A percentile compares a stretch with the other conserved stretches of the same genome.
Conservation (phyloP, 30 jellyfish, hydroid and myxozoan species). For the Aurelia aurita complex sp. Pacific region DNA sequence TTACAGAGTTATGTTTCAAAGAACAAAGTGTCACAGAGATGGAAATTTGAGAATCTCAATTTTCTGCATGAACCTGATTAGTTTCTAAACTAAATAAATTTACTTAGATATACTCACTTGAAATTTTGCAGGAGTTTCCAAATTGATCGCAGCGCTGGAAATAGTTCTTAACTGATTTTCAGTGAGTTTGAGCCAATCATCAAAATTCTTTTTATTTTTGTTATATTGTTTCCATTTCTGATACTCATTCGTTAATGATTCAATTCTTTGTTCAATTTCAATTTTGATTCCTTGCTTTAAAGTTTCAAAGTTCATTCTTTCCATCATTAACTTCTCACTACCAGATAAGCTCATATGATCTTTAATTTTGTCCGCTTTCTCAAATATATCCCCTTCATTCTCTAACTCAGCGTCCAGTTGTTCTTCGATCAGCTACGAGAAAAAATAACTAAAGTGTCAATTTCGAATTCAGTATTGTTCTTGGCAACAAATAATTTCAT, state of each 20-base stretch:
- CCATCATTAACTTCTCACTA: conserved; percentile 44
- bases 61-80: neutral
- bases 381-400: conserved; percentile 15
- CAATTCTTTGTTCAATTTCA: conserved; percentile 58
- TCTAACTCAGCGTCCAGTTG: conserved; percentile 45
- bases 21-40: no score
- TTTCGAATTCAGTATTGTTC: no score
- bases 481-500: no score
- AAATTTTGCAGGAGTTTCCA: conserved; percentile 72
- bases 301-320: conserved; percentile 29
- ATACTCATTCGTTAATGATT: conserved; percentile 27
- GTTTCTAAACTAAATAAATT: neutral
- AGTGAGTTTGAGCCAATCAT: conserved; percentile 59
- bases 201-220: conserved; percentile 34
- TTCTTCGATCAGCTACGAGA: conserved; percentile 30
- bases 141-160: conserved; percentile 35
- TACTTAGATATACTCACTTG: conserved; percentile 39
- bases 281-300: conserved; percentile 31
- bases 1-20: no score
- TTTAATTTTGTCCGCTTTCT: conserved; percentile 34
- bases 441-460: neutral
- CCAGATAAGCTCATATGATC: conserved; percentile 37
- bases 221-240: conserved; percentile 67
- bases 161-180: conserved; percentile 23
- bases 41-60: no score